Conservation (phyloP, 2,888 invertebrate genomes). For the Mayetiola destructor region DNA sequence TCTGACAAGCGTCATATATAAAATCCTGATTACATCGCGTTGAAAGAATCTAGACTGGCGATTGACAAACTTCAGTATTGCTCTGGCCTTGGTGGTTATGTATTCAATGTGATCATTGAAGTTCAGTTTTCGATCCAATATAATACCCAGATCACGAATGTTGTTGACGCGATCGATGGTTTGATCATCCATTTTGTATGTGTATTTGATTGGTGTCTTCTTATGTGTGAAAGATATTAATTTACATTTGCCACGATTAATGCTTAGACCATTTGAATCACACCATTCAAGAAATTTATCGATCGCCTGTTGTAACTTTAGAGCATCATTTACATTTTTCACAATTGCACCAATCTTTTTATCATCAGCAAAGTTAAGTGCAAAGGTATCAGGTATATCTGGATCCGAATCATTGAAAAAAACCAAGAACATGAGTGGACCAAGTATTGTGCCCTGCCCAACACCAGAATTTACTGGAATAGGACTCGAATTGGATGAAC, state of each 20-base stretch:
- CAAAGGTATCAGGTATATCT: background rate
- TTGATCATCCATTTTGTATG: background rate
- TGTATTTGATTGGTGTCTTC: background rate
- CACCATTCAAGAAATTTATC: background rate
- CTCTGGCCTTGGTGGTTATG: background rate
- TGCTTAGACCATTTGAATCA: background rate
- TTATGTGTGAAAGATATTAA: background rate
- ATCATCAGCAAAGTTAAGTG: background rate
- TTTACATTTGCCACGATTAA: background rate
- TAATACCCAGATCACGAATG: background rate
- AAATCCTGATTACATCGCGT: background rate
- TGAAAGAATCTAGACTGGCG: background rate
- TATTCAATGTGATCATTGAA: background rate
- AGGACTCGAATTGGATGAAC: background rate
- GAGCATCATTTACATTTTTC: background rate
- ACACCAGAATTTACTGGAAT: background rate
- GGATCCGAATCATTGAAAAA: conserved; percentile 1
- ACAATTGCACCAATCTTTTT: background rate
- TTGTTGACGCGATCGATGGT: background rate
- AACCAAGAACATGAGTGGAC: background rate
- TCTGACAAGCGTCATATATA: background rate
- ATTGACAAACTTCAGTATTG: background rate
- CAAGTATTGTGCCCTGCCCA: background rate
- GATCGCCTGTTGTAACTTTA: background rate
- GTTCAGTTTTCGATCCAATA: background rate